Conservation (phyloP, 2,888 invertebrate genomes). For the Epinotia brunnichana region DNA sequence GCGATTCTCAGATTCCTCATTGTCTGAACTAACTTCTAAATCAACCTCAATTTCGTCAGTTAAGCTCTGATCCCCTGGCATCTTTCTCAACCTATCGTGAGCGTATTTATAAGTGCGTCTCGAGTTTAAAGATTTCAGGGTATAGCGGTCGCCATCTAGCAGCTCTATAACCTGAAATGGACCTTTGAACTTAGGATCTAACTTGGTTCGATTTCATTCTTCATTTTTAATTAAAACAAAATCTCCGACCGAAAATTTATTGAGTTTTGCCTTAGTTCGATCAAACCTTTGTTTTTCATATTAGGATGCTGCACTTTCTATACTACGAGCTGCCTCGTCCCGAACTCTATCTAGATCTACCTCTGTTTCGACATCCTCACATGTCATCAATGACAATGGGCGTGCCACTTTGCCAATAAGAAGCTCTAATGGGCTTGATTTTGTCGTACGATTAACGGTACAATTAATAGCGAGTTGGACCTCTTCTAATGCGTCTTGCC, state of each 20-base stretch:
- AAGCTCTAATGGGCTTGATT: too few species aligned
- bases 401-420: too few species aligned
- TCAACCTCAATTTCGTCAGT: not conserved
- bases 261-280: slow-evolving; percentile 40
- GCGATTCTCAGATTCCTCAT: not conserved
- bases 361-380: too few species aligned
- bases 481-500: too few species aligned
- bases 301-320: slow-evolving; percentile 33
- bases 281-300: slow-evolving; percentile 46
- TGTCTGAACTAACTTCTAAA: not conserved
- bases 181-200: slow-evolving; percentile 49
- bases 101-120: slow-evolving; percentile 48
- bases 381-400: too few species aligned
- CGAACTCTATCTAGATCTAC: too few species aligned
- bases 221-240: slow-evolving; percentile 47
- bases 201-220: slow-evolving; percentile 48
- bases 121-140: slow-evolving; percentile 40
- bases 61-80: not conserved
- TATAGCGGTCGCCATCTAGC: slow-evolving; percentile 46
- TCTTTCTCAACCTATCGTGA: slow-evolving; percentile 40
- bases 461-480: too few species aligned
- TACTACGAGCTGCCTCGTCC: slow-evolving; percentile 31
- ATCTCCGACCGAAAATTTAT: slow-evolving; percentile 45
- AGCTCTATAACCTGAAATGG: slow-evolving; percentile 46
- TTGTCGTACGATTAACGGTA: too few species aligned